Evolutionary conservation across 2,797 vertebrate genomes (phyloP).

Genomic region (Sebastes oblongus): DNA sequence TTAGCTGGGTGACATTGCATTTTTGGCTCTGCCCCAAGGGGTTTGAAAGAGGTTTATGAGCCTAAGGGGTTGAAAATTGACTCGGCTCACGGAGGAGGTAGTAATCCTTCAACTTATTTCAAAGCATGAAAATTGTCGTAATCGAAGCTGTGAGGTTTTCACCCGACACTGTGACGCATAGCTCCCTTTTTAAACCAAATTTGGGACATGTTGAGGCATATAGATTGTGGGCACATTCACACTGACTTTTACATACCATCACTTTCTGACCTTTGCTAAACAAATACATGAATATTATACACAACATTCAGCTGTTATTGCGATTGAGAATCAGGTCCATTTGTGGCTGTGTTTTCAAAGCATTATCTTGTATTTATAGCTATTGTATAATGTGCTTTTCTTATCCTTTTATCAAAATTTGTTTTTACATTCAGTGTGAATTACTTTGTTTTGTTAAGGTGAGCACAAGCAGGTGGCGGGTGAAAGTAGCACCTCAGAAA

Average conservation of each 20-base stretch:
- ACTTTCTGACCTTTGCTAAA: not conserved
- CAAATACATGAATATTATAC: not conserved
- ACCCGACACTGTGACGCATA: slow-evolving; percentile 13
- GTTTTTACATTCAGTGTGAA: not conserved
- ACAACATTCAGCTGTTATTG: not conserved
- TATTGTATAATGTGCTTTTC: not conserved
- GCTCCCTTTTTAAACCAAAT: slow-evolving; percentile 24
- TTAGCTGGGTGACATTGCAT: slow-evolving; percentile 34
- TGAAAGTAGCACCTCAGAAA: not conserved
- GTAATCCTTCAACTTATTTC: slow-evolving; percentile 61
- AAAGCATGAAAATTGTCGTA: slow-evolving; percentile 52
- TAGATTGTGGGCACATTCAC: not conserved
- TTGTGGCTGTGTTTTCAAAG: not conserved
- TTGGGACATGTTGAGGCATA: not conserved
- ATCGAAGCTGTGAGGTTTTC: slow-evolving; percentile 45
- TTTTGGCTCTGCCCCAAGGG: slow-evolving; percentile 37
- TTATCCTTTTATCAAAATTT: not conserved
- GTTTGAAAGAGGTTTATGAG: slow-evolving; percentile 57
- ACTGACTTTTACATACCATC: not conserved
- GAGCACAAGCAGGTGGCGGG: not conserved
- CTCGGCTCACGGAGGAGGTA: slow-evolving; percentile 34
- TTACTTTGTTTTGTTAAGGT: not conserved
- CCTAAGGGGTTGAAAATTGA: slow-evolving; percentile 46
- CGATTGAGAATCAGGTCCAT: not conserved
- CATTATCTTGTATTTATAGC: not conserved